Percentiles rank a stretch among this genome's conserved stretches.
Evolutionary conservation across 2,888 invertebrate genomes (phyloP).

Genomic region (Horisme vitalbata): DNA sequence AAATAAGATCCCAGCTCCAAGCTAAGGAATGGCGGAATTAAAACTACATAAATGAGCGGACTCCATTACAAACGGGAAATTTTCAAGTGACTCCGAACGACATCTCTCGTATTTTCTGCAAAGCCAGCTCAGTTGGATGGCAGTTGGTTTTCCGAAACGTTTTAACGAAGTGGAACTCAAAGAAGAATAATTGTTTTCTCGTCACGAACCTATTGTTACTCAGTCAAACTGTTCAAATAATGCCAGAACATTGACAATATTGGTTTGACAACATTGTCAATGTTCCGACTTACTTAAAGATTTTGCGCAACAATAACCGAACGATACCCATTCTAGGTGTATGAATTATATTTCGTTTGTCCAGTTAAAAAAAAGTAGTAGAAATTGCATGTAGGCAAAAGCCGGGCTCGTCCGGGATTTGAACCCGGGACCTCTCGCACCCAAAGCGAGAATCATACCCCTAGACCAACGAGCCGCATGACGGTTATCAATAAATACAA

Average conservation of each 20-base stretch:
- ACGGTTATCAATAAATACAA: not conserved
- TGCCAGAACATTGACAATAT: too few species aligned
- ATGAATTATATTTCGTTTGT: too few species aligned
- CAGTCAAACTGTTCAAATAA: too few species aligned
- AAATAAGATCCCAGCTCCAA: conserved; percentile 75
- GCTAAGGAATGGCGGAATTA: conserved; percentile 82
- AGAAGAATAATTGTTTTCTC: too few species aligned
- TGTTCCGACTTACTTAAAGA: too few species aligned
- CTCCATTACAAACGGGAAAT: conserved; percentile 64
- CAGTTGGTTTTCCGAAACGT: conserved; percentile 11
- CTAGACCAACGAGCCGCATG: conserved; percentile 75
- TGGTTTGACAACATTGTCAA: too few species aligned
- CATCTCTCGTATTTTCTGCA: conserved; percentile 27
- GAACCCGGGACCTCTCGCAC: conserved; percentile 80
- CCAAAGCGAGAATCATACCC: conserved; percentile 80
- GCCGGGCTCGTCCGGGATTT: conserved; percentile 77
- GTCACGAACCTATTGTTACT: too few species aligned
- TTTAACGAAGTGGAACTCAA: too few species aligned
- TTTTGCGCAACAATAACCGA: too few species aligned
- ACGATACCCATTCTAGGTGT: too few species aligned
- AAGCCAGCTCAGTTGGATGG: conserved; percentile 11
- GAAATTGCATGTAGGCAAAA: too few species aligned
- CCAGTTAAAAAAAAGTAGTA: too few species aligned
- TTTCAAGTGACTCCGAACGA: conserved; percentile 31
- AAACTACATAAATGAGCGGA: conserved; percentile 79